These are phyloP conservation scores for Orthonevra nobilis DNA, from an alignment of 2,888 invertebrate genomes.

Conservation along the genomic window DNA sequence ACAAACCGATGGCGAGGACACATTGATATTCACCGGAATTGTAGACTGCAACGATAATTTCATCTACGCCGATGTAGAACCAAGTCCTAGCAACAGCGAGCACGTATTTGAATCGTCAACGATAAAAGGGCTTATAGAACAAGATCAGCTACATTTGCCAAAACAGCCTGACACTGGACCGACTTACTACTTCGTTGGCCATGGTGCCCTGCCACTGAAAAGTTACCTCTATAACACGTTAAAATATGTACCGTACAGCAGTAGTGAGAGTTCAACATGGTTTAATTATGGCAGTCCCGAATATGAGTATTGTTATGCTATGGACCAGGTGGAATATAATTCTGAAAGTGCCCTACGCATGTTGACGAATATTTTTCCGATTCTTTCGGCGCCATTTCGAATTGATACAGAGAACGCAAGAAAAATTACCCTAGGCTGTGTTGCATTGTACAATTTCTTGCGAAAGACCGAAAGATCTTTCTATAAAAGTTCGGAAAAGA, in stretches of 20 bases:
- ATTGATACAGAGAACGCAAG: conserved; percentile 77
- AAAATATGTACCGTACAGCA: conserved; percentile 68
- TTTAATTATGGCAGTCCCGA: conserved; percentile 65
- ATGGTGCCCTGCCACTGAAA: conserved; percentile 75
- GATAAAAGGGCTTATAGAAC: conserved; percentile 75
- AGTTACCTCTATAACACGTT: conserved; percentile 76
- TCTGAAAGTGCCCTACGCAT: conserved; percentile 75
- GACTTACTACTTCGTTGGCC: conserved; percentile 75
- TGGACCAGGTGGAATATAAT: conserved; percentile 71
- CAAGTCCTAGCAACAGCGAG: conserved; percentile 74
- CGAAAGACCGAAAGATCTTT: conserved; percentile 77
- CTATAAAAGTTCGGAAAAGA: conserved; percentile 75
- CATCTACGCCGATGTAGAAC: conserved; percentile 76
- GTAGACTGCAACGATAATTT: conserved; percentile 77
- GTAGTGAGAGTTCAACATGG: conserved; percentile 66
- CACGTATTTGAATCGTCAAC: conserved; percentile 77
- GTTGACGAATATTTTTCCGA: conserved; percentile 77
- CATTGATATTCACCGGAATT: conserved; percentile 77
- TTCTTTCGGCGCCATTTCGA: conserved; percentile 76
- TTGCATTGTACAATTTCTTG: conserved; percentile 78
- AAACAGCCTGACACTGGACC: conserved; percentile 65
- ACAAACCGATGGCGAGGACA: conserved; percentile 73
- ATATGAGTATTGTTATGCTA: conserved; percentile 71
- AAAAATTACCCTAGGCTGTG: conserved; percentile 77
- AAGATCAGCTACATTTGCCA: conserved; percentile 69